phyloP scores from a whole-genome alignment of 2,113 vertebrate genomes.

The Limanda limanda region DNA sequence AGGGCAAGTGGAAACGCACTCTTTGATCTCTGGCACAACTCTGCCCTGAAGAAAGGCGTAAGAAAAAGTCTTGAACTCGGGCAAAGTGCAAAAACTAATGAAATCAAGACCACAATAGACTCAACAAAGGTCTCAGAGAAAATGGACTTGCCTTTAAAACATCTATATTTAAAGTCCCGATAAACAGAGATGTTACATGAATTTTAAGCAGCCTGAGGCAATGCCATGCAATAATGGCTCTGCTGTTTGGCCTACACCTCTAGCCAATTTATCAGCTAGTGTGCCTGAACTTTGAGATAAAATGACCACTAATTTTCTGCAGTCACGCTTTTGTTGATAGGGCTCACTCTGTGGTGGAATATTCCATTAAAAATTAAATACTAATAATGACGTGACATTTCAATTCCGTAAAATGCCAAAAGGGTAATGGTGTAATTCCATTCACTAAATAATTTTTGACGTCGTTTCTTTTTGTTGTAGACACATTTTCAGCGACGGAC shows the following conservation, averaged over 20 bases:
- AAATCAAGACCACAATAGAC: slow-evolving; percentile 38
- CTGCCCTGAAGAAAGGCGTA: slow-evolving; percentile 7
- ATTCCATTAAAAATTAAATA: slow-evolving; percentile 55
- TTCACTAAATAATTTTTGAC: slow-evolving; percentile 31
- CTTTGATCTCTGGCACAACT: slow-evolving; percentile 24
- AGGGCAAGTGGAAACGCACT: slow-evolving; percentile 19
- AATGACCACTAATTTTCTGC: slow-evolving; percentile 52
- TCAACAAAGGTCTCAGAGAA: slow-evolving; percentile 27
- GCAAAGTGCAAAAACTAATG: slow-evolving; percentile 47
- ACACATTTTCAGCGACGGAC: not conserved
- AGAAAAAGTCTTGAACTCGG: slow-evolving; percentile 13
- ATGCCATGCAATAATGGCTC: slow-evolving; percentile 43
- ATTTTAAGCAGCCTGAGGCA: slow-evolving; percentile 48
- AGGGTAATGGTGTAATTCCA: slow-evolving; percentile 41
- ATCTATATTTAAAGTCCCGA: slow-evolving; percentile 43
- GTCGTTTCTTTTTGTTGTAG: not conserved
- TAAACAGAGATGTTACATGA: slow-evolving; percentile 58
- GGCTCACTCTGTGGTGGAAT: slow-evolving; percentile 23
- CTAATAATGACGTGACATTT: slow-evolving; percentile 59
- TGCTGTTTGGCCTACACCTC: slow-evolving; percentile 36
- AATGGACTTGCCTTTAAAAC: slow-evolving; percentile 30
- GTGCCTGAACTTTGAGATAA: slow-evolving; percentile 52
- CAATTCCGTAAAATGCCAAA: slow-evolving; percentile 56
- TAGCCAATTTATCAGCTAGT: slow-evolving; percentile 53
- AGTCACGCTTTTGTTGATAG: slow-evolving; percentile 44